Evolutionary conservation across 2,888 invertebrate species (phyloP), one percentile per base, ranked within the genome.

Genomic region (Azorinus chamasolen): DNA sequence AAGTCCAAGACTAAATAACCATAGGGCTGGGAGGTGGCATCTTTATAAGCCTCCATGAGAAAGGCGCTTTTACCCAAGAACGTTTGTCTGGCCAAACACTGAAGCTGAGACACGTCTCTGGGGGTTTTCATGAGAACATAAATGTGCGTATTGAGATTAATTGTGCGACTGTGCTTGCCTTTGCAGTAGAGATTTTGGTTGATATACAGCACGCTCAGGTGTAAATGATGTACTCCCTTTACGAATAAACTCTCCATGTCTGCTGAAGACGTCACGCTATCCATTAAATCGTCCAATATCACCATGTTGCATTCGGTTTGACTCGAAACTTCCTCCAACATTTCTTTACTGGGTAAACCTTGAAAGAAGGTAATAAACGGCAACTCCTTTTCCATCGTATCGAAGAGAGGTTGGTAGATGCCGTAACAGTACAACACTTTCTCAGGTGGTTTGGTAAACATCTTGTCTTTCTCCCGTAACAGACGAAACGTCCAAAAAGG

Each of bases 151-250:
- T 70, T 65, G 20, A 76, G 32, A 50, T 64, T 63, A 59, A 72
- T 77, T 27, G 66, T 77, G 3, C 71, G 24, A n/a, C n/a, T n/a
- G n/a, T n/a, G n/a, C n/a, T n/a, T n/a, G n/a, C n/a, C n/a, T n/a
- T n/a, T n/a, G n/a, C 54, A 64, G 41, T 69, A 78, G 27, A 73
- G 18, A 53, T 78, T 78, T 45, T 78, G 69, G 20, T 68, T 72
- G 22, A 77, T 39, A 50, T 62, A 77, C 8, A 72, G 50, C 12
- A 71, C 25, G 20, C 32, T 66, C n/a, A n/a, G n/a, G n/a, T n/a
- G n/a, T n/a, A n/a, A n/a, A n/a, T n/a, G n/a, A n/a, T n/a, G n/a
- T n/a, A 6, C 62, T 14, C 22, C 63, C 6, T 6, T 8, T 8
- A n/a, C n/a, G 10, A 12, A 2, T n/a, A 2, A 27, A 39, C 39